These are phyloP conservation scores for Podilymbus podiceps DNA, from an alignment of 2,113 vertebrate genomes.

Conservation along the genomic window DNA sequence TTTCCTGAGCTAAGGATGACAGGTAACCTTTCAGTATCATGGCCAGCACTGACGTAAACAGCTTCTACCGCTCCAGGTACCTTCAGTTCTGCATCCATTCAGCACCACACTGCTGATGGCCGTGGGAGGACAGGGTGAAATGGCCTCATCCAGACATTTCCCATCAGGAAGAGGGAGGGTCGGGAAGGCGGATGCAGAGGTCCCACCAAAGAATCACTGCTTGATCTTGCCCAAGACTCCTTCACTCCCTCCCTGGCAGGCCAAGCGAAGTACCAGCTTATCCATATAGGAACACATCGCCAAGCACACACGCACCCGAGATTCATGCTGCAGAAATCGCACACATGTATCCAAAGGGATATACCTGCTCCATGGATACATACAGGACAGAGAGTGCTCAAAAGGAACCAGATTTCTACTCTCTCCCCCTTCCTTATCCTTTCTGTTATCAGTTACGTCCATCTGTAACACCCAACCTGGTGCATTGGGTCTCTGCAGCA, in stretches of 20 bases:
- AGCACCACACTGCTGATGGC: fast-evolving
- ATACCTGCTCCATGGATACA: background rate
- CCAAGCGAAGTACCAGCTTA: background rate
- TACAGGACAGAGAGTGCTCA: background rate
- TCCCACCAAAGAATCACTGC: background rate
- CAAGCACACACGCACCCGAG: background rate
- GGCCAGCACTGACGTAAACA: background rate
- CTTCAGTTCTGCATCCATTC: background rate
- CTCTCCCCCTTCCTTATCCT: background rate
- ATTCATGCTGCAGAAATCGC: background rate
- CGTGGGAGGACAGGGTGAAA: background rate
- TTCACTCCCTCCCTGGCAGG: background rate
- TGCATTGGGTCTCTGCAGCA: background rate
- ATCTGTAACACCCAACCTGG: background rate
- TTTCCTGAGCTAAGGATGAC: background rate
- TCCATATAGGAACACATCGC: fast-evolving
- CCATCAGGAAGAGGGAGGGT: background rate
- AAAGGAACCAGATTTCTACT: background rate
- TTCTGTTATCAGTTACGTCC: background rate
- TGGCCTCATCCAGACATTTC: background rate
- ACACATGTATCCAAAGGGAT: background rate
- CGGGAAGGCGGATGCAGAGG: fast-evolving
- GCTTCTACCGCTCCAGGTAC: fast-evolving
- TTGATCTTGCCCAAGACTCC: background rate
- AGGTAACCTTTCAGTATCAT: fast-evolving